A percentile compares a stretch with the other conserved stretches of the same genome.
Conservation (phyloP, 2,113 vertebrate genomes). For the Rhinolophus sinicus region DNA sequence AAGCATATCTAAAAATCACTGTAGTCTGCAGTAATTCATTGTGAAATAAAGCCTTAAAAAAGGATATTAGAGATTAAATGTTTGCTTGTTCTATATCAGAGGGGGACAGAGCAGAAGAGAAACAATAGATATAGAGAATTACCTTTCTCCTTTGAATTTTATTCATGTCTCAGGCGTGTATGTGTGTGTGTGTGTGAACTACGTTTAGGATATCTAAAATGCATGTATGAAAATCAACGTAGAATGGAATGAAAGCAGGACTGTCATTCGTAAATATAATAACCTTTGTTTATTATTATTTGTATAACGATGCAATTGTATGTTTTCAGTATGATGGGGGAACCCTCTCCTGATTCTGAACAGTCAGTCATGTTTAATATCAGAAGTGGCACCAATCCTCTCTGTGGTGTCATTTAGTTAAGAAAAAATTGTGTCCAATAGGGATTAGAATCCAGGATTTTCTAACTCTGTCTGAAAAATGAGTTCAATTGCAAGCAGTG, state of each 20-base stretch:
- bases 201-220: not conserved
- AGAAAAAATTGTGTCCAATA: conserved; percentile 17
- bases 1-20: not conserved
- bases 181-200: not conserved
- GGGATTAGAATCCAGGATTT: conserved; percentile 53
- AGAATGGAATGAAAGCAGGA: not conserved
- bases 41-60: not conserved
- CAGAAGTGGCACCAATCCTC: not conserved
- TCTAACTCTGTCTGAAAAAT: conserved; percentile 3
- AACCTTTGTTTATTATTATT: not conserved
- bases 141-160: not conserved
- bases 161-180: not conserved
- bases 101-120: not conserved
- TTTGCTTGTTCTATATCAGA: not conserved
- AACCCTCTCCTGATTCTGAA: not conserved
- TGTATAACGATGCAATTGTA: not conserved
- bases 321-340: not conserved
- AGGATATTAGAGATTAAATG: not conserved
- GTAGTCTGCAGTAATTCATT: not conserved
- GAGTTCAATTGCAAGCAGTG: not conserved
- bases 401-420: not conserved
- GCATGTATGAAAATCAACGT: fast-evolving
- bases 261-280: not conserved
- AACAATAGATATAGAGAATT: not conserved
- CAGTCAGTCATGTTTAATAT: not conserved